phyloP scores from a whole-genome alignment of 2,888 invertebrate genomes.

The Entomobrya proxima region DNA sequence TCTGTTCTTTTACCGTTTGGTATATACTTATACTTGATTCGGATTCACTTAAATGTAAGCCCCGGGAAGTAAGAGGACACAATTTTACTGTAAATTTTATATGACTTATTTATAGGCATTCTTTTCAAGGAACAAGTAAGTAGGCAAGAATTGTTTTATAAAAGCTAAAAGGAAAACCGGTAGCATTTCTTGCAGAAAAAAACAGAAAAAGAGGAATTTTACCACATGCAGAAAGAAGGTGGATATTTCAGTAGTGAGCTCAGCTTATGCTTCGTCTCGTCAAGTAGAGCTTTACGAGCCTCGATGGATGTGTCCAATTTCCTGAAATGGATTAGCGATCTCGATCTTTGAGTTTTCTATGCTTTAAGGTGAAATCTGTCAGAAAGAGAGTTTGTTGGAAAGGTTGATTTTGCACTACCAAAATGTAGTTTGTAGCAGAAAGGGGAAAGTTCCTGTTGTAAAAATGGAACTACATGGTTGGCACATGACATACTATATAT shows the following conservation, averaged over 20 bases:
- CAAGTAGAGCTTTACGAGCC: conserved; percentile 71
- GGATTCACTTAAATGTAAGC: conserved; percentile 40
- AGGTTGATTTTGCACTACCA: neutral
- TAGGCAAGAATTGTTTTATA: conserved; percentile 42
- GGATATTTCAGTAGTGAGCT: neutral
- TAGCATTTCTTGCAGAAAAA: neutral
- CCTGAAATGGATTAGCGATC: conserved; percentile 75
- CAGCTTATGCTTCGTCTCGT: conserved; percentile 19
- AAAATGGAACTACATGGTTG: conserved; percentile 28
- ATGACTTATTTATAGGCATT: conserved; percentile 27
- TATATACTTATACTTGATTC: conserved; percentile 17
- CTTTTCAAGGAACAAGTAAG: conserved; percentile 7
- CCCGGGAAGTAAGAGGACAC: neutral
- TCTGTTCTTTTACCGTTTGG: neutral
- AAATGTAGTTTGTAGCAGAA: neutral
- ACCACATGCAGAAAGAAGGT: conserved; percentile 31
- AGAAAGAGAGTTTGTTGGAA: conserved; percentile 34
- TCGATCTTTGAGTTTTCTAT: conserved; percentile 66
- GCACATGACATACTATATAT: conserved; percentile 20
- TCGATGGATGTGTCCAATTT: conserved; percentile 75
- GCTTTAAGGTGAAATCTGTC: conserved; percentile 73
- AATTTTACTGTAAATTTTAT: conserved; percentile 41
- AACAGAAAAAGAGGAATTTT: neutral
- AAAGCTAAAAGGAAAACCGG: neutral
- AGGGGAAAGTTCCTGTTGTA: neutral